These are phyloP conservation scores for Sapayoa aenigma DNA, from an alignment of 2,113 vertebrate genomes.

Conservation along the genomic window DNA sequence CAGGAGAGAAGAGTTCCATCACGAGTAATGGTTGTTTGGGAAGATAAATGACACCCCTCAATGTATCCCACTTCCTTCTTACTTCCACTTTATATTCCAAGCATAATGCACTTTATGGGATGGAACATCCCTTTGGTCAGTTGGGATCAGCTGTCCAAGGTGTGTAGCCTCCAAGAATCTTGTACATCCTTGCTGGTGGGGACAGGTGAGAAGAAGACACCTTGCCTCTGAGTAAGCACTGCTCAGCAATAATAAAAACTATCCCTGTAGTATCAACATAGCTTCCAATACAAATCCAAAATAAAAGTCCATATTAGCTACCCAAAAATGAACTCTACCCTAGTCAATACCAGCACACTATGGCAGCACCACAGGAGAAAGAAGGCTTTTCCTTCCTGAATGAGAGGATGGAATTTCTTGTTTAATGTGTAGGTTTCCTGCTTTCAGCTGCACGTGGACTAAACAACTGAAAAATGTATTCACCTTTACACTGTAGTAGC, in stretches of 20 bases:
- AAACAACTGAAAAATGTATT: background rate
- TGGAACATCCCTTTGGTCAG: background rate
- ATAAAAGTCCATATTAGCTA: background rate
- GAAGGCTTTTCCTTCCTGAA: background rate
- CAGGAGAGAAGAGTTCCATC: background rate
- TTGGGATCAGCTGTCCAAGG: background rate
- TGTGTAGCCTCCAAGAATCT: background rate
- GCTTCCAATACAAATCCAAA: background rate
- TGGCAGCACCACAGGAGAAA: background rate
- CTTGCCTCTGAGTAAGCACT: background rate
- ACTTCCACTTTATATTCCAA: background rate
- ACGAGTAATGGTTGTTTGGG: fast-evolving
- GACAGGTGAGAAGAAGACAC: background rate
- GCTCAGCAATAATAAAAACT: background rate
- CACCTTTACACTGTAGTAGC: background rate
- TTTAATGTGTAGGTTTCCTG: background rate
- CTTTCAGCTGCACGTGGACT: background rate
- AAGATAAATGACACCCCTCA: background rate
- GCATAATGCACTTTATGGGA: no score
- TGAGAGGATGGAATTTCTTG: background rate
- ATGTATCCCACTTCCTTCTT: fast-evolving
- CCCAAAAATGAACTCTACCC: background rate
- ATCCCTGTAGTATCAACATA: background rate
- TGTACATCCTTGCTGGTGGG: background rate
- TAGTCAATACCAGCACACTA: background rate